These are phyloP conservation scores for Tipula helvola DNA, from an alignment of 2,888 invertebrate genomes.

Conservation along the genomic window DNA sequence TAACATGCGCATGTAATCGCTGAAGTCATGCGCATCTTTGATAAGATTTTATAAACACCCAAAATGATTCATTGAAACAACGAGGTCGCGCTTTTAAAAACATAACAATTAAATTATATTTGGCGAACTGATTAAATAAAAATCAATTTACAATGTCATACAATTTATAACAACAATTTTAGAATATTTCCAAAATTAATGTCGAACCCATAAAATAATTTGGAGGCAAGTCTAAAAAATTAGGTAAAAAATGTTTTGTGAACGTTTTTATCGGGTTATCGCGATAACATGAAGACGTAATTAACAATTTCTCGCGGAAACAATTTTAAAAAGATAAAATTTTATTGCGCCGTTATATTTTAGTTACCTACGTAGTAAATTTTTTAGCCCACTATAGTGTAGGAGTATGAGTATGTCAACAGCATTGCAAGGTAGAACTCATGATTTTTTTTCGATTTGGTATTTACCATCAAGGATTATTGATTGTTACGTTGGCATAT, in stretches of 20 bases:
- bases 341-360: not conserved
- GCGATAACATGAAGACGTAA: not conserved
- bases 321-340: not conserved
- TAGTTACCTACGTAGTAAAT: not conserved
- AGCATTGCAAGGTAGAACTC: not conserved
- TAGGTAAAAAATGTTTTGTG: not conserved
- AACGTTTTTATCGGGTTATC: not conserved
- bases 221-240: not conserved
- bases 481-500: not conserved
- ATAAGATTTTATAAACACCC: too few species aligned
- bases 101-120: too few species aligned
- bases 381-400: not conserved
- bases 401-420: not conserved
- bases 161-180: too few species aligned
- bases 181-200: not conserved
- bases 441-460: not conserved
- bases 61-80: too few species aligned
- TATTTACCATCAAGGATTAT: not conserved
- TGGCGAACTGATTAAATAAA: too few species aligned
- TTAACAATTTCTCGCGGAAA: not conserved
- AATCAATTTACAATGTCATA: too few species aligned
- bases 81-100: too few species aligned
- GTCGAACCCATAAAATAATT: not conserved
- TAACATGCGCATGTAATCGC: too few species aligned
- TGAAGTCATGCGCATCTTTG: too few species aligned